phyloP scores from a whole-genome alignment of 2,113 vertebrate genomes.

The Polypterus senegalus region DNA sequence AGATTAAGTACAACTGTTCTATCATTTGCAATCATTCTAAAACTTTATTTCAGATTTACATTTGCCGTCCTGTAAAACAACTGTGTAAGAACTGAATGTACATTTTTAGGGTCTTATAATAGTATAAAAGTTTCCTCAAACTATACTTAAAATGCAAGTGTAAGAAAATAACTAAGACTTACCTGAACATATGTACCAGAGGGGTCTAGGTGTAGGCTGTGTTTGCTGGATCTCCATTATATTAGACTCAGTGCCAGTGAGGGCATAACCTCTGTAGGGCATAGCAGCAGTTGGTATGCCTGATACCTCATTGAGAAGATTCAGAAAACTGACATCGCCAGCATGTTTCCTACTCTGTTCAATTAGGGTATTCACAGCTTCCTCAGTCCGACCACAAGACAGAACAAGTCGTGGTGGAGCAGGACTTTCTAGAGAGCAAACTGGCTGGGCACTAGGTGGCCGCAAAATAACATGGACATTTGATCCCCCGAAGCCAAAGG shows the following conservation, averaged over 20 bases:
- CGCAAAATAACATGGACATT: slow-evolving; percentile 81
- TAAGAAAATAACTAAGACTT: slow-evolving; percentile 15
- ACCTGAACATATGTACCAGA: slow-evolving; percentile 96
- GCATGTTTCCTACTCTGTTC: slow-evolving; percentile 43
- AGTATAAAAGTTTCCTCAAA: too few relatives aligned
- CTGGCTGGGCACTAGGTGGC: slow-evolving; percentile 36
- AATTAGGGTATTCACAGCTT: slow-evolving; percentile 57
- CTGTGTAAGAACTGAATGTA: too few relatives aligned
- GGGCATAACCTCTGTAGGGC: slow-evolving; percentile 71
- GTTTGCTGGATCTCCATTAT: slow-evolving; percentile 56
- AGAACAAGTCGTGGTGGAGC: slow-evolving; percentile 52
- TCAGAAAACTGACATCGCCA: slow-evolving; percentile 48
- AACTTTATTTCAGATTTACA: too few relatives aligned
- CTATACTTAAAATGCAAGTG: not conserved
- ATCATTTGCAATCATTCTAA: too few relatives aligned
- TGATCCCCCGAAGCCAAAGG: slow-evolving; percentile 89
- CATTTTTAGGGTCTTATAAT: too few relatives aligned
- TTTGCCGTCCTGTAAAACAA: too few relatives aligned
- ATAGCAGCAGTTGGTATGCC: slow-evolving; percentile 44
- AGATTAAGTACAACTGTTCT: too few relatives aligned
- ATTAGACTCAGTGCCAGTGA: slow-evolving; percentile 53
- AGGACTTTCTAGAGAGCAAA: not conserved
- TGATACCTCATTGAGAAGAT: slow-evolving; percentile 67
- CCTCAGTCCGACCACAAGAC: slow-evolving; percentile 69
- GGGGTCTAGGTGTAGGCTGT: slow-evolving; percentile 45